Conservation (phyloP, 2,113 vertebrate species). For the Galbula dea region DNA sequence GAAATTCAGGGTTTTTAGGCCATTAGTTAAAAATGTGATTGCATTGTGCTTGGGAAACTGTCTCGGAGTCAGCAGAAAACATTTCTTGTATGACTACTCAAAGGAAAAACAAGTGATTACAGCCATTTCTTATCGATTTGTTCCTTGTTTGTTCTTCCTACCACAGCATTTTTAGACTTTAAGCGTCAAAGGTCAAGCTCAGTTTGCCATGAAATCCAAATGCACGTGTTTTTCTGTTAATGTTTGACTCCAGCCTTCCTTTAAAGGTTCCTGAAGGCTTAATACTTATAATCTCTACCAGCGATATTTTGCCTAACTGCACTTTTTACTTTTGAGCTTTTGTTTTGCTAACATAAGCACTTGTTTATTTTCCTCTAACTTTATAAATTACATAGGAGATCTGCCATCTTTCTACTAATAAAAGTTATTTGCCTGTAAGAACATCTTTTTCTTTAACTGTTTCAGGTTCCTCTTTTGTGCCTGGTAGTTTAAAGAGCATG, state of each 20-base stretch:
- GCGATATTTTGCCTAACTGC: neutral
- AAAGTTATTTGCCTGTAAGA: neutral
- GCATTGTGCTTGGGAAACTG: neutral
- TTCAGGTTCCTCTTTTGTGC: neutral
- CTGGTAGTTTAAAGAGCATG: neutral
- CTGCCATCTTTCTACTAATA: neutral
- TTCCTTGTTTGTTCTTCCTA: constrained; percentile 66
- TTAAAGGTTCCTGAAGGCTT: constrained; percentile 34
- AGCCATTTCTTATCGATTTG: constrained; percentile 51
- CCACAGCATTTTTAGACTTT: constrained; percentile 61
- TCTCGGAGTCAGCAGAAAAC: constrained; percentile 37
- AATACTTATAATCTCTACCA: neutral
- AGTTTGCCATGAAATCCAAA: constrained; percentile 53
- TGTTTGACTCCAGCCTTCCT: constrained; percentile 49
- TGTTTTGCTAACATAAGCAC: neutral
- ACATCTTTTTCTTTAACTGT: neutral
- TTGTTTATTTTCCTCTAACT: neutral
- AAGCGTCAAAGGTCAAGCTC: constrained; percentile 68
- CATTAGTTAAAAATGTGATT: constrained; percentile 15
- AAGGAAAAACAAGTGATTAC: constrained; percentile 59
- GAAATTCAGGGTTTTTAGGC: neutral
- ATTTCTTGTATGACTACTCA: constrained; percentile 19
- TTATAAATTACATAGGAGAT: neutral
- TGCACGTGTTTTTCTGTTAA: constrained; percentile 60
- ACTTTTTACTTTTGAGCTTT: neutral